A percentile compares a stretch with the other conserved stretches of the same genome.
Conservation (phyloP, 2,888 invertebrate genomes). For the Diloba caeruleocephala region DNA sequence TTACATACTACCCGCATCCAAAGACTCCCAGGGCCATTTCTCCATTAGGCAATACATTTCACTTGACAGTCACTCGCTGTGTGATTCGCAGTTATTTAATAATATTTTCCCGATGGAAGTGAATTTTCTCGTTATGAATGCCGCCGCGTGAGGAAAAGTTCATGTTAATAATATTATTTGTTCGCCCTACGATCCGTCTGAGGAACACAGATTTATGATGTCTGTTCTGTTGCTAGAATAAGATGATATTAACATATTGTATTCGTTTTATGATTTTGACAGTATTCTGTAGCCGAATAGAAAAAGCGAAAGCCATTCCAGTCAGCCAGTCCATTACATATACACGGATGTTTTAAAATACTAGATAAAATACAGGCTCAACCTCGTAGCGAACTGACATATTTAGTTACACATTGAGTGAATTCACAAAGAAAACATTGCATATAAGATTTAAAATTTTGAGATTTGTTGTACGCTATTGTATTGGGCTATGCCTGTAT, state of each 20-base stretch:
- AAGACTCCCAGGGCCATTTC: not conserved
- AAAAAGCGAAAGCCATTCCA: too few species aligned
- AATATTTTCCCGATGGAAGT: slow-evolving; percentile 30
- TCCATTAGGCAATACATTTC: slow-evolving; percentile 4
- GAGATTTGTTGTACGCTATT: too few species aligned
- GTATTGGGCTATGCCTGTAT: too few species aligned
- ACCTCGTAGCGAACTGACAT: too few species aligned
- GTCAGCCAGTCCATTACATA: too few species aligned
- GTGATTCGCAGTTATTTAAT: slow-evolving; percentile 35
- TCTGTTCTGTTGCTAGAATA: not conserved
- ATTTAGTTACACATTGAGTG: too few species aligned
- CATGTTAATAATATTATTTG: slow-evolving; percentile 34
- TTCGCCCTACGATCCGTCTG: slow-evolving; percentile 10
- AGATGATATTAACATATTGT: slow-evolving; percentile 9
- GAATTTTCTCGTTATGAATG: slow-evolving; percentile 12
- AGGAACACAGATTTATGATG: slow-evolving; percentile 38
- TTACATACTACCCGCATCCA: too few species aligned
- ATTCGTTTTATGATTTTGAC: not conserved
- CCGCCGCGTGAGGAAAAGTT: slow-evolving; percentile 15
- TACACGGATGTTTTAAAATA: too few species aligned
- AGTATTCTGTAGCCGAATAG: too few species aligned
- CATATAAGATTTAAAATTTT: too few species aligned
- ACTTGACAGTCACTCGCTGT: slow-evolving; percentile 14
- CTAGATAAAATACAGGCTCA: too few species aligned
- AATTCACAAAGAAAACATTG: too few species aligned